These are phyloP conservation scores for Caradrina kadenii DNA, from an alignment of 2,888 invertebrate genomes.

Conservation along the genomic window DNA sequence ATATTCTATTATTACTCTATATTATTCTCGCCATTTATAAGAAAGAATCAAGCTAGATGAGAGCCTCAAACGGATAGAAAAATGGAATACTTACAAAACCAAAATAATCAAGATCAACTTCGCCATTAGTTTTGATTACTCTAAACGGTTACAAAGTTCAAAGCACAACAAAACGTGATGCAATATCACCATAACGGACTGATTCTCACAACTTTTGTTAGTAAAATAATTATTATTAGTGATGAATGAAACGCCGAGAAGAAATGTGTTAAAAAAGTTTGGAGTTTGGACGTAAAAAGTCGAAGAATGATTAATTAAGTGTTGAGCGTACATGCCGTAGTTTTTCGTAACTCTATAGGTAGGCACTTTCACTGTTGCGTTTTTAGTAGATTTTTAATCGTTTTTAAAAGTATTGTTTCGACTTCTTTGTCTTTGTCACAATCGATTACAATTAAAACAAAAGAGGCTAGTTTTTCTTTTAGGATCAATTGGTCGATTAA, in stretches of 20 bases:
- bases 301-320: slow-evolving; percentile 57
- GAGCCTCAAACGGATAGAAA: background rate
- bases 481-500: too few species aligned
- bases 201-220: slow-evolving; percentile 49
- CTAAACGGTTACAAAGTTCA: slow-evolving; percentile 4
- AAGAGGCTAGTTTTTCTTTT: background rate
- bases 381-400: slow-evolving; percentile 33
- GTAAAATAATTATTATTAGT: slow-evolving; percentile 36
- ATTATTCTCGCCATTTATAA: too few species aligned
- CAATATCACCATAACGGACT: slow-evolving; percentile 16
- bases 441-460: background rate
- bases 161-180: slow-evolving; percentile 1
- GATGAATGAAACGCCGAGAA: slow-evolving; percentile 41
- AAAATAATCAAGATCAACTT: slow-evolving; percentile 2
- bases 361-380: slow-evolving; percentile 51
- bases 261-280: slow-evolving; percentile 33
- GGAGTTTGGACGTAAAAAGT: slow-evolving; percentile 50
- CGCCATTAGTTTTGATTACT: slow-evolving; percentile 22
- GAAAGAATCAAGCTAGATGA: background rate
- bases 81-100: background rate
- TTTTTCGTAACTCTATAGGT: slow-evolving; percentile 37
- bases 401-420: slow-evolving; percentile 21
- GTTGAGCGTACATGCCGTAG: slow-evolving; percentile 23
- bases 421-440: slow-evolving; percentile 15
- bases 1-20: too few species aligned